Conservation (phyloP, 2,113 vertebrate genomes). For the Eleginops maclovinus region DNA sequence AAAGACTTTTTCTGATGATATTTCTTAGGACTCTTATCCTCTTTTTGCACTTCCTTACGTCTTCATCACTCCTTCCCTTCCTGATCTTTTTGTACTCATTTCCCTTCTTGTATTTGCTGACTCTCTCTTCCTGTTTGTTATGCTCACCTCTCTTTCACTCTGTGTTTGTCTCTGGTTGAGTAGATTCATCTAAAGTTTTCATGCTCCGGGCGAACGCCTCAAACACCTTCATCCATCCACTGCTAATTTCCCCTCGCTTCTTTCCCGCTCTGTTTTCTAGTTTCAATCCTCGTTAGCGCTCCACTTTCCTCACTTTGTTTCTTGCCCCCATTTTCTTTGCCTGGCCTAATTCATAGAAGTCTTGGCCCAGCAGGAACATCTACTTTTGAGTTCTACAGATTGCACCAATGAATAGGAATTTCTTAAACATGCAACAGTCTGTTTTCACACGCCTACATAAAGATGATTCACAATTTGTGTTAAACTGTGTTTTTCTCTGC, state of each 20-base stretch:
- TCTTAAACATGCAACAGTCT: neutral
- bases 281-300: conserved; percentile 42
- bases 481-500: neutral
- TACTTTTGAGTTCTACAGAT: neutral
- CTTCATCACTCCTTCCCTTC: conserved; percentile 1
- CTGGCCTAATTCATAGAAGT: conserved; percentile 14
- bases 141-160: neutral
- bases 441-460: neutral
- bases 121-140: conserved; percentile 49
- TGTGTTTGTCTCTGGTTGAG: conserved; percentile 34
- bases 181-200: conserved; percentile 50
- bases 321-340: conserved; percentile 42
- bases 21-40: neutral
- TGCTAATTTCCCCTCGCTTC: conserved; percentile 33
- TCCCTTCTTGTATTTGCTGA: conserved; percentile 35
- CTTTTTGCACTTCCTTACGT: conserved; percentile 31
- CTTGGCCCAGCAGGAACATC: conserved; percentile 3
- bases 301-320: conserved; percentile 42
- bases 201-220: conserved; percentile 38
- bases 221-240: conserved; percentile 48
- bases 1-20: too few species aligned
- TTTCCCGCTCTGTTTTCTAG: conserved; percentile 21
- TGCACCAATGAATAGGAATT: neutral
- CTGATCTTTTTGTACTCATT: conserved; percentile 26
- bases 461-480: neutral